Evolutionary conservation across 2,113 vertebrate genomes (phyloP).

Genomic region (Puntigrus tetrazona): DNA sequence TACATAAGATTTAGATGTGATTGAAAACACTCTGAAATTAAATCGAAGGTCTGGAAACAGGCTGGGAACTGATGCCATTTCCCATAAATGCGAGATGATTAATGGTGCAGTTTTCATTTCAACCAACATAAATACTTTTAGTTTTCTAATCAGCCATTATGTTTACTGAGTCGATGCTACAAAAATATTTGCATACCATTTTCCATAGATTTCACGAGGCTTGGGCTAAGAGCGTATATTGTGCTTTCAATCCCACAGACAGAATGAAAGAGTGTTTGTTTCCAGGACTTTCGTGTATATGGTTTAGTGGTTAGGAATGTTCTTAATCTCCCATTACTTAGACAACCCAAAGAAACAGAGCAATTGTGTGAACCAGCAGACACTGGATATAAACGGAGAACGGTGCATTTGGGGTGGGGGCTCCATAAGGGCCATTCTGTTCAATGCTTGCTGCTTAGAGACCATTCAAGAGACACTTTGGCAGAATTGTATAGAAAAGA

Average conservation of each 20-base stretch:
- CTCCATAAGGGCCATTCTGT: not conserved
- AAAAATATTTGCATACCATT: not conserved
- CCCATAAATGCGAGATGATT: not conserved
- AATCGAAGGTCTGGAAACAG: not conserved
- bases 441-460: not conserved
- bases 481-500: not conserved
- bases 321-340: not conserved
- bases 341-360: not conserved
- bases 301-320: slow-evolving; percentile 24
- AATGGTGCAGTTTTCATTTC: not conserved
- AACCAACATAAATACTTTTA: not conserved
- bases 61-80: not conserved
- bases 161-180: not conserved
- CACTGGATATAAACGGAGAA: not conserved
- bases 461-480: not conserved
- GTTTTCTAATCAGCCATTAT: not conserved
- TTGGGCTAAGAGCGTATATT: not conserved
- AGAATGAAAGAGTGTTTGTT: not conserved
- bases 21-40: not conserved
- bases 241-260: not conserved
- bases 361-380: not conserved
- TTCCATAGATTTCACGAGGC: not conserved
- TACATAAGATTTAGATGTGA: not conserved
- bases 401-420: not conserved
- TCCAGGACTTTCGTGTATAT: slow-evolving; percentile 1